Evolutionary conservation across 1,140 invertebrate species (phyloP), one percentile per base, ranked within the genome.

Genomic region (Ectropis grisescens): DNA sequence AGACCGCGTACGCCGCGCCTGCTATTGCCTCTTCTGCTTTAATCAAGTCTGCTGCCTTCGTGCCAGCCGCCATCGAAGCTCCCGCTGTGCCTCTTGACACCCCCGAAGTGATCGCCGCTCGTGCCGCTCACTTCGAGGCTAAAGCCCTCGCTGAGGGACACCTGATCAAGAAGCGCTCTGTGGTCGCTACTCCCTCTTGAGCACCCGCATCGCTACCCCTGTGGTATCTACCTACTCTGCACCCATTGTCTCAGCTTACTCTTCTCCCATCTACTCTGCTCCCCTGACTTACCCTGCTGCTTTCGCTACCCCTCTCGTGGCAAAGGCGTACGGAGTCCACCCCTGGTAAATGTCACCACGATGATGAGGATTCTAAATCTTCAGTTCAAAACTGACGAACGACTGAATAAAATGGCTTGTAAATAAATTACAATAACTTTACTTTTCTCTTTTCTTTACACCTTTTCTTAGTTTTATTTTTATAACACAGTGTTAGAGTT

Each of bases 101-200:
- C 15, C 66, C 74, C 25, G 81, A 80, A 48, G 81, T 84, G 11
- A 62, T 81, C 29, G 78, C 81, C 28, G 82, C 83, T 33, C 78
- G 81, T 41, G 71, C 76, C 31, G 70, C 80, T 19, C 75, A 81
- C 42, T 47, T 70, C 11, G 57, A 70, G 52, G 66, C 71, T 10
- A 70, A 79, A 30, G 60, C 72, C 15, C 40, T 69, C 3, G 52
- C 60, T 29, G 66, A 59, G 28, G 50, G 56, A 33, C 75, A 81
- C 33, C 37, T 65, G 13, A 58, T 80, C 33, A 28, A 61, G 11
- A 78, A 78, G 42, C 64, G 75, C 1, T 74, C 72, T 2, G 51
- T 26, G 2, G 2, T 26, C 4, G 24, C 24, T 3, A 26, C 65
- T 30, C 43, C 55, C 34, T 54, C 33, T 44, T 54, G 23, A 24